Evolutionary conservation across 1,140 invertebrate genomes (phyloP).

Genomic region (Paraescarpia echinospica): DNA sequence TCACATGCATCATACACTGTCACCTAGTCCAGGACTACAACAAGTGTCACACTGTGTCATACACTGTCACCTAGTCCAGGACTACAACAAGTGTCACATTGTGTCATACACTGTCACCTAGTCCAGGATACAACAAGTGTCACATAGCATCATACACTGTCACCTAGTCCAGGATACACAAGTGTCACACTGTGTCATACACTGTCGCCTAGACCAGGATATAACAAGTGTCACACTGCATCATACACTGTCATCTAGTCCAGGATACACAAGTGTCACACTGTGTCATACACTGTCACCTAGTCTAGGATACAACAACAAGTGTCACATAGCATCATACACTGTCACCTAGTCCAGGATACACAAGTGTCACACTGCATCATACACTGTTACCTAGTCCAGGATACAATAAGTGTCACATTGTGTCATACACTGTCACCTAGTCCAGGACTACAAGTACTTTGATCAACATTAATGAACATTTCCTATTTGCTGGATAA

Average conservation of each 20-base stretch:
- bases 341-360: background rate
- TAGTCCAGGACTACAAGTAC: no score
- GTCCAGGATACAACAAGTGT: background rate
- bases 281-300: conserved; percentile 14
- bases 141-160: background rate
- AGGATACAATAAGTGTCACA: background rate
- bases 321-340: background rate
- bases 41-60: conserved; percentile 15
- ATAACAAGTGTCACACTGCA: background rate
- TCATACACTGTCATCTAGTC: background rate
- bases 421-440: no score
- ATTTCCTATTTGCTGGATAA: no score
- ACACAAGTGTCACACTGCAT: background rate
- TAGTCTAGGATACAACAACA: background rate
- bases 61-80: background rate
- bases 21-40: background rate
- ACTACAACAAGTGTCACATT: background rate
- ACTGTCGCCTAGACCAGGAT: no score
- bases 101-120: background rate
- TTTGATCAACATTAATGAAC: no score
- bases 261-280: background rate
- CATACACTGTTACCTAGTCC: background rate
- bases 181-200: background rate
- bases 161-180: background rate
- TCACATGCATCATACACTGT: background rate